Conservation (phyloP, 1,140 invertebrate genomes). For the Caenorhabditis tropicalis region DNA sequence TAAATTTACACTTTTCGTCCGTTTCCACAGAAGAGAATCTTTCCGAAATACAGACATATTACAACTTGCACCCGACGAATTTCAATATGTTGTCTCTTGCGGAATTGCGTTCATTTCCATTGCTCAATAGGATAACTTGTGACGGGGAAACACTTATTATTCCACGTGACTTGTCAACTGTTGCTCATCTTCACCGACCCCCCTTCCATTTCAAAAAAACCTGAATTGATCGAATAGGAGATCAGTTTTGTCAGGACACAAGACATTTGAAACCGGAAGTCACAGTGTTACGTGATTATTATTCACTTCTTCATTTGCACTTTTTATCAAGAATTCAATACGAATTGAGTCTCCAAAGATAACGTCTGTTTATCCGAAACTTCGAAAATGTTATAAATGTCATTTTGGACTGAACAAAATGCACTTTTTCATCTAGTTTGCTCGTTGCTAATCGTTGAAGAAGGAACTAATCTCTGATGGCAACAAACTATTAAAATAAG, state of each 20-base stretch:
- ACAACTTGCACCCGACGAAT: background rate
- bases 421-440: background rate
- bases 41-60: constrained; percentile 38
- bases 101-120: background rate
- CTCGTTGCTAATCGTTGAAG: background rate
- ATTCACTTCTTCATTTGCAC: background rate
- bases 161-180: background rate
- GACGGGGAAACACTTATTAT: background rate
- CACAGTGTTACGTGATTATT: background rate
- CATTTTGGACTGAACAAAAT: background rate
- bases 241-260: background rate
- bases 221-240: background rate
- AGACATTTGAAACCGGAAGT: background rate
- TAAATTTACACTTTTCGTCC: constrained; percentile 15
- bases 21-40: background rate
- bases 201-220: constrained; percentile 7
- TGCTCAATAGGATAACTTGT: background rate
- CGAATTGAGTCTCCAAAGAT: background rate
- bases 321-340: background rate
- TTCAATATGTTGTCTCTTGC: background rate
- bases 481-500: background rate
- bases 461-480: background rate
- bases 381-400: background rate
- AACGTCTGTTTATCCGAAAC: background rate
- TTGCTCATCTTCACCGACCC: background rate